These are phyloP conservation scores for Caenorhabditis angaria DNA, from an alignment of 2,888 invertebrate genomes.

Conservation along the genomic window DNA sequence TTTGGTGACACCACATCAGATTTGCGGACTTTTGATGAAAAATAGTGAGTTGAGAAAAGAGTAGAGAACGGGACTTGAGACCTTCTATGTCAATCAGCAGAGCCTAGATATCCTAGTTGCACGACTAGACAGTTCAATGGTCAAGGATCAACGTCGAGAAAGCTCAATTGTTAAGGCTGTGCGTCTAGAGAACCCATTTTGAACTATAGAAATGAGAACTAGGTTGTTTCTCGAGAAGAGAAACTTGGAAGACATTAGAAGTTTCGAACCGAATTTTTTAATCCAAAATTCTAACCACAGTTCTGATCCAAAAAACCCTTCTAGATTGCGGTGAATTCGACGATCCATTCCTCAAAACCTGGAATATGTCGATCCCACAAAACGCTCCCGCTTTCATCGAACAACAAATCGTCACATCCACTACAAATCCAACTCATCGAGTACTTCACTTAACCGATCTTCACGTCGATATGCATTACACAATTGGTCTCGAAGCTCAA, in stretches of 20 bases:
- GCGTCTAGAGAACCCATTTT: no score
- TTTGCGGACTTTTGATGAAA: constrained; percentile 62
- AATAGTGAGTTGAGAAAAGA: constrained; percentile 19
- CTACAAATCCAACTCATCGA: constrained; percentile 53
- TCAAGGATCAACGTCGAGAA: no score
- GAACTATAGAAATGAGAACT: no score
- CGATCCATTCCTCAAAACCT: constrained; percentile 53
- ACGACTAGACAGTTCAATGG: no score
- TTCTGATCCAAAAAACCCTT: constrained; percentile 2
- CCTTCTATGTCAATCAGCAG: no score
- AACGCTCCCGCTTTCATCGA: constrained; percentile 52
- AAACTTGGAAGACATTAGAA: no score
- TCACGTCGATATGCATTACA: constrained; percentile 62
- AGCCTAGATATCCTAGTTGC: no score
- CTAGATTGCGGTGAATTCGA: constrained; percentile 58
- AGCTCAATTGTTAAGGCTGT: no score
- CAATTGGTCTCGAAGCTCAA: constrained; percentile 78
- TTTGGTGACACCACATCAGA: constrained; percentile 56
- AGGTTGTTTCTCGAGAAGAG: no score
- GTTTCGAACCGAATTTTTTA: no score
- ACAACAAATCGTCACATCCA: constrained; percentile 39
- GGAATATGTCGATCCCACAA: constrained; percentile 60
- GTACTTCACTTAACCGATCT: constrained; percentile 65
- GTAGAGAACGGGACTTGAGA: no score
- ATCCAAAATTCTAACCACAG: no score